These are phyloP conservation scores for Phalacrocorax pelagicus DNA, from an alignment of 2,113 vertebrate genomes.

Conservation along the genomic window DNA sequence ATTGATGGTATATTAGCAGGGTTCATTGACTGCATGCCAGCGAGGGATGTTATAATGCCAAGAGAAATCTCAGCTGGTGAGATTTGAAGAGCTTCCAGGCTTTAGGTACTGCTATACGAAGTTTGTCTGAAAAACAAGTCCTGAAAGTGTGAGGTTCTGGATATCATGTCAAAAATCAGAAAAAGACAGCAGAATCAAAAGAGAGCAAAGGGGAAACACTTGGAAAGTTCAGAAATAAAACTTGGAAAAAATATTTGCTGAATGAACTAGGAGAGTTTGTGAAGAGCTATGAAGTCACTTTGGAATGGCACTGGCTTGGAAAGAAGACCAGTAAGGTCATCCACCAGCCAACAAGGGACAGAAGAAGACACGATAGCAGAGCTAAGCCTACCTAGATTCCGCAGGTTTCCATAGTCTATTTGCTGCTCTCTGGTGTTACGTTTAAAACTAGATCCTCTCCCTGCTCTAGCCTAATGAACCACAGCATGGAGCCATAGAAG, in stretches of 20 bases:
- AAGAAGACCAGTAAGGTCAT: neutral
- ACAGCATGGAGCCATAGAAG: neutral
- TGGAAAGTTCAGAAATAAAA: neutral
- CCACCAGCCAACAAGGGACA: neutral
- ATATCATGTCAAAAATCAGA: neutral
- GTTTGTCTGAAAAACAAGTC: slow-evolving; percentile 25
- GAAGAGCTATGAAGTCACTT: neutral
- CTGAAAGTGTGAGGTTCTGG: neutral
- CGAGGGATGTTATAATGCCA: slow-evolving; percentile 19
- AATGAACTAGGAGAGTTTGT: neutral
- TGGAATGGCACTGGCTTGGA: neutral
- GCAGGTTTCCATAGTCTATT: neutral
- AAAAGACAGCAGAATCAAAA: neutral
- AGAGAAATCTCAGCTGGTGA: slow-evolving; percentile 52
- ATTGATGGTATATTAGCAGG: slow-evolving; percentile 56
- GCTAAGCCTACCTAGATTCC: neutral
- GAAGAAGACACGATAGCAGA: neutral
- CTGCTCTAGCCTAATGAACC: neutral
- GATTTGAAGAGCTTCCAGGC: slow-evolving; percentile 38
- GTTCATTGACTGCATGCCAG: slow-evolving; percentile 47
- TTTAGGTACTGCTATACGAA: neutral
- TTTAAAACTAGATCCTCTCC: neutral
- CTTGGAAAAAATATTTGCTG: neutral
- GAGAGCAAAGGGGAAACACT: neutral
- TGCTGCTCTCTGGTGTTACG: neutral